Conservation (phyloP, 1,140 invertebrate species). For the Procambarus virginalis region DNA sequence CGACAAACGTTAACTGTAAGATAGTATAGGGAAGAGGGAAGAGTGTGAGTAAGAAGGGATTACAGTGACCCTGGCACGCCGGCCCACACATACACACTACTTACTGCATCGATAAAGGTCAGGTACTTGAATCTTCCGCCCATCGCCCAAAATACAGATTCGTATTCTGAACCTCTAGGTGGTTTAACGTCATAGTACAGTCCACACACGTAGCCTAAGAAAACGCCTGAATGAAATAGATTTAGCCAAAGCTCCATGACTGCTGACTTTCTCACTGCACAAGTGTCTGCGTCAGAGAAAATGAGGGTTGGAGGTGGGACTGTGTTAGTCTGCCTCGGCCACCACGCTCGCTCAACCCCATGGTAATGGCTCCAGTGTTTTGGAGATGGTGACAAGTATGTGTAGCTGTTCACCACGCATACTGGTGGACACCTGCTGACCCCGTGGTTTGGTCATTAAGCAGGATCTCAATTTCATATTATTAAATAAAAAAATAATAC, state of each 20-base stretch:
- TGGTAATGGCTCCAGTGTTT: too few relatives aligned
- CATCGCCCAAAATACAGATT: not conserved
- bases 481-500: too few relatives aligned
- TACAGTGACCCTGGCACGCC: not conserved
- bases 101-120: constrained; percentile 23
- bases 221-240: constrained; percentile 8
- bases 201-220: constrained; percentile 10
- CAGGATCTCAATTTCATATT: too few relatives aligned
- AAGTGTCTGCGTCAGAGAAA: not conserved
- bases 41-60: too few relatives aligned
- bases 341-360: too few relatives aligned
- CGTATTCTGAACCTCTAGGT: constrained; percentile 18
- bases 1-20: too few relatives aligned
- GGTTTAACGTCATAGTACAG: constrained; percentile 34
- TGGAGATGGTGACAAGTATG: too few relatives aligned
- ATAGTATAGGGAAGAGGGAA: too few relatives aligned
- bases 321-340: not conserved
- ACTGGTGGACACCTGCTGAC: too few relatives aligned
- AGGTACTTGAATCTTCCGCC: constrained; percentile 34
- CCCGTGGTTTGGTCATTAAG: too few relatives aligned
- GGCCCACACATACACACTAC: not conserved
- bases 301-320: not conserved
- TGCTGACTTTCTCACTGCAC: constrained; percentile 10
- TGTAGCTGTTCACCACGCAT: too few relatives aligned
- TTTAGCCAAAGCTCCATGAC: constrained; percentile 1